Percentiles rank a stretch among this genome's conserved stretches.
Evolutionary conservation across 2,888 invertebrate species (phyloP).

Genomic region (Netelia virgata): DNA sequence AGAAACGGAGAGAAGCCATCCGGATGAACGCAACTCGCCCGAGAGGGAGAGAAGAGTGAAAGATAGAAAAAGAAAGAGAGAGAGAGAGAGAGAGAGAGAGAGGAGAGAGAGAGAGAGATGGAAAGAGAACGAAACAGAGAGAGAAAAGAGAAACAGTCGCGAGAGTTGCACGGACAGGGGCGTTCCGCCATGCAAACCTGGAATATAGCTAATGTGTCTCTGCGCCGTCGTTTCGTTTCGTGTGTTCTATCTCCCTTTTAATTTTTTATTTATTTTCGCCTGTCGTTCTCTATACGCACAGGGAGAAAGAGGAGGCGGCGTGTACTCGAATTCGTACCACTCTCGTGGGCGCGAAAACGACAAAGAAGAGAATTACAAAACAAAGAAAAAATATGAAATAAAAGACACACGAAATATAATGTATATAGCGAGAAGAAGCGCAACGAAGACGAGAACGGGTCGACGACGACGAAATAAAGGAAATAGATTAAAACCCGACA

Average conservation of each 20-base stretch:
- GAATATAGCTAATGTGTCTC: conserved; percentile 82
- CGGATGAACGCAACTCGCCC: conserved; percentile 20
- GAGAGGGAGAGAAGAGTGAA: conserved; percentile 58
- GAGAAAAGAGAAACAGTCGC: conserved; percentile 70
- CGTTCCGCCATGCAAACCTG: conserved; percentile 84
- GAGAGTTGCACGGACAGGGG: conserved; percentile 79
- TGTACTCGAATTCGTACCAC: conserved; percentile 2
- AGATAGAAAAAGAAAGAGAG: conserved; percentile 64
- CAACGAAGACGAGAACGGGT: conserved; percentile 59
- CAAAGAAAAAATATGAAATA: conserved; percentile 11
- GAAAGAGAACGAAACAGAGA: conserved; percentile 56
- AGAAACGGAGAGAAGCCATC: conserved; percentile 47
- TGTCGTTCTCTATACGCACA: conserved; percentile 28
- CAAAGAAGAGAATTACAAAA: conserved; percentile 3
- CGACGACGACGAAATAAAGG: conserved; percentile 71
- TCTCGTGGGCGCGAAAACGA: conserved; percentile 35
- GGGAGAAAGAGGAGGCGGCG: conserved; percentile 24
- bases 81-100: conserved; percentile 60
- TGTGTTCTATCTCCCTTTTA: conserved; percentile 59
- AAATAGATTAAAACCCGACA: conserved; percentile 77
- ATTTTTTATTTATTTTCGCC: conserved; percentile 43
- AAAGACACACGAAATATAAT: conserved; percentile 12
- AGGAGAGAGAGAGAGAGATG: conserved; percentile 55
- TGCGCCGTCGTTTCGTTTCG: conserved; percentile 73
- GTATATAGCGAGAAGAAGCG: conserved; percentile 39